Evolutionary conservation across 2,888 invertebrate species (phyloP), one percentile per base, ranked within the genome.

Genomic region (Conistra vaccinii): DNA sequence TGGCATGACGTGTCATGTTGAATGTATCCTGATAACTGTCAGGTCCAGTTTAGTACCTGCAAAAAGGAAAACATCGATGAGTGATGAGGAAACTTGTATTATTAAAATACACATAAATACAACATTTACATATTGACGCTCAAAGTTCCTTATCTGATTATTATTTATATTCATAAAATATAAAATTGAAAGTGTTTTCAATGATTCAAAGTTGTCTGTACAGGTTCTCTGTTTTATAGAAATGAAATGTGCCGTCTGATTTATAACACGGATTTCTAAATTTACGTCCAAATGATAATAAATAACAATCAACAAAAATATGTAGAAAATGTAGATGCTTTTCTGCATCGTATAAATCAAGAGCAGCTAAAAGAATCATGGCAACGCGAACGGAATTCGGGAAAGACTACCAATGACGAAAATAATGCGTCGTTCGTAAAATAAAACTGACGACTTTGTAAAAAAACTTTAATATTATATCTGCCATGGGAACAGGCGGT

Each of bases 31-130:
- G 88, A 85, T 87, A 87, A 87, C 85, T 89, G 88, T 90, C 88
- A 84, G 78, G 86, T 86, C 87, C 89, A 85, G 89, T 89, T 89
- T 84, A 90, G 90, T 95, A 95, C 95, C 94, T 94, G 95, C 51
- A 92, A 94, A 87, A 87, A 89, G 89, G 73, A 89, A 89, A 90
- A 74, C 61, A 29, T 58, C 39, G 3, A 74, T 84, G 53, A 85
- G 74, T 69, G 26, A 69, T 58, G 75, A 75, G 61, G 68, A 76
- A 79, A 78, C 32, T 63, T 63, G 42, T 83, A 63, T 68, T 77
- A 57, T 69, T 69, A 53, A 51, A 51, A 78, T 26, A 39, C 23
- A 76, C 23, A 32, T 65, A 51, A 3, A 60, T 72, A 29, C 20
- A 45, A 3, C 32, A 66, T 62, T 68, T 3, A 68, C 1, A 23